Evolutionary conservation across 1,140 invertebrate genomes (phyloP), one percentile per base, ranked within the genome.

Genomic region (Drosophila willistoni): DNA sequence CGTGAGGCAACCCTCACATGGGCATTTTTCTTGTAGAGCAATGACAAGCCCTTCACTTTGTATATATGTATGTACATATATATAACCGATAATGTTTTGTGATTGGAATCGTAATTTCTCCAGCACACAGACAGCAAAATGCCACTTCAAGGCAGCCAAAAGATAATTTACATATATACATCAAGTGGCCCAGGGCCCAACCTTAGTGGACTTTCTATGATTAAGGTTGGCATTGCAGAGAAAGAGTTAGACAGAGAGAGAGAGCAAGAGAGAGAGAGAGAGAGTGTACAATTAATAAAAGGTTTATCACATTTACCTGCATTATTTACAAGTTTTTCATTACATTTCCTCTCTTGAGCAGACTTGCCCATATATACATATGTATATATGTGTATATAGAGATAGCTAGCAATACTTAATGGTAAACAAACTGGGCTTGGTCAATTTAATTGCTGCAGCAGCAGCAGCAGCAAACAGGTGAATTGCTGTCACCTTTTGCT

Each of bases 1-100:
- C n/a, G 39, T 60, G 57, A 60, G 34, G 57, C 57, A 68, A 44
- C 68, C 71, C 59, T 63, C 69, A 17, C 41, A 51, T 51, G 17
- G 44, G 44, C 44, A 51, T 51, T 51, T 51, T 51, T 51, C 44
- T 51, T 51, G 19, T 51, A 42, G n/a, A 51, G 25, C 41, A 63
- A 13, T 65, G 82, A 63, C 83, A 80, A 87, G 84, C 83, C 83
- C 83, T 87, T 87, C 83, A 77, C 76, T 74, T 70, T 25, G 60
- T 29, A 7, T 29, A 3, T 25, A 25, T n/a, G n/a, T n/a, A n/a
- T n/a, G n/a, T 25, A 5, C 3, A 25, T 5, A 25, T 4, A 25
- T 39, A 42, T 71, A 73, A 65, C 54, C 67, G 65, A 72, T 68
- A 65, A 73, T 60, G 51, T 70, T n/a, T 51, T 56, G 79, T 75